Evolutionary conservation across 2,888 invertebrate species (phyloP), one percentile per base, ranked within the genome.

Genomic region (Drosophila sordidapex): DNA sequence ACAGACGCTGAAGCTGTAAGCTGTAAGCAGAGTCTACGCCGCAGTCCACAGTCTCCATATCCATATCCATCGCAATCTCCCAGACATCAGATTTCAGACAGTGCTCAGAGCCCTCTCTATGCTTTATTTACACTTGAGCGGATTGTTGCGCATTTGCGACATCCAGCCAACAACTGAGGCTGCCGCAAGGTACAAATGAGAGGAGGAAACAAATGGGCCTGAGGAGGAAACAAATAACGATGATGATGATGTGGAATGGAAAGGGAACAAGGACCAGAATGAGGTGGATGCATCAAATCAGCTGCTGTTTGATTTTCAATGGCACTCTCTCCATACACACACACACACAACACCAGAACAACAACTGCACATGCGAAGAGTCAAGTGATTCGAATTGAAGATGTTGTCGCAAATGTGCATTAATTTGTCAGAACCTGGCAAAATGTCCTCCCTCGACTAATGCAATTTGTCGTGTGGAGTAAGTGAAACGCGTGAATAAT

Each of bases 51-150:
- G 33, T 54, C 63, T 35, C 43, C 7, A 60, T 61, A 53, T 53
- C 25, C 48, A n/a, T 63, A 57, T 48, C 31, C 48, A 40, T 40
- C 68, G 33, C 57, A 43, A 36, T 62, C 62, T 70, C 51, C 57
- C 58, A 57, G 63, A 59, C 74, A 53, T 40, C 33, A 33, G 69
- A 43, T 43, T 40, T 29, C 18, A 31, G 29, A n/a, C 29, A 51
- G 11, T 25, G 18, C n/a, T 3, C 51, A 52, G 43, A 54, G 15
- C 69, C 38, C 60, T 40, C 59, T 69, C 65, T 36, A 53, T 83
- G 85, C 82, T 85, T 87, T 89, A 87, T 87, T 91, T 89, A 91
- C 91, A 90, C 91, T 85, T 87, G 83, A 89, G 76, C 81, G 83
- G 85, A 89, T 91, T 91, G 89, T 89, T 90, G 90, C 90, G 87